Base-by-base conservation (phyloP, 2,113 vertebrate genomes). In the Bettongia penicillata region DNA sequence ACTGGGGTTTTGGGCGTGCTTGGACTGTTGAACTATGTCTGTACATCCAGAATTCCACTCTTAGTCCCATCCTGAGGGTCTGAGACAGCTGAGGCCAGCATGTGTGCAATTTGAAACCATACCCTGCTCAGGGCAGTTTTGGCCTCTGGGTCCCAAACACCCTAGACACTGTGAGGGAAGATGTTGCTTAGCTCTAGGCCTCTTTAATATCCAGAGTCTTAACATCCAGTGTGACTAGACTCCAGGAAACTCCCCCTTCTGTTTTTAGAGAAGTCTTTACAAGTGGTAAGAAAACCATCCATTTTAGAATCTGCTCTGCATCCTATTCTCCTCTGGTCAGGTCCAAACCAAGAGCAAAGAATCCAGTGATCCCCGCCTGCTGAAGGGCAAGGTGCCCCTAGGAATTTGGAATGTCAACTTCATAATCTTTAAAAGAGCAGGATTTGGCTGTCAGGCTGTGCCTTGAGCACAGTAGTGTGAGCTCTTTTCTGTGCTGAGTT, bases 401-500 rank as follows among this genome's bases (percentile, higher is more conserved):
- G 94, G 28, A 95, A 94, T 96, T 95, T 92, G 96, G 94, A 61
- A 94, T 95, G 95, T 97, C 90, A 94, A 96, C 97, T 97, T 94
- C 94, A n/a, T 97, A 97, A 97, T 98, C 97, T 98, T 97, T 97
- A 98, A 98, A 98, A 98, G 98, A 98, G 98, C 98, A 98, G 98
- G 93, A 95, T 96, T 22, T 98, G 98, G 98, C 98, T 97, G 97
- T 51, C 97, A 97, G 97, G 97, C 96, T 94, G 89, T 93, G 96
- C 96, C 92, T 97, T 2, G 8, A 43, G 9, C 92, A 94, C 95
- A 96, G 93, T 94, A 55, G 96, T 91, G 68, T 96, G 97, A 97
- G 96, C 97, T 93, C 94, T 91, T 93, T 37, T 90, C 16, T 92
- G 49, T 96, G 97, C 97, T 97, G 94, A 95, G 96, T 96, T 97